Percentiles rank a stretch among this genome's conserved stretches.
phyloP scores from a whole-genome alignment of 2,888 invertebrate species.

The Aleiodes leptofemur region DNA sequence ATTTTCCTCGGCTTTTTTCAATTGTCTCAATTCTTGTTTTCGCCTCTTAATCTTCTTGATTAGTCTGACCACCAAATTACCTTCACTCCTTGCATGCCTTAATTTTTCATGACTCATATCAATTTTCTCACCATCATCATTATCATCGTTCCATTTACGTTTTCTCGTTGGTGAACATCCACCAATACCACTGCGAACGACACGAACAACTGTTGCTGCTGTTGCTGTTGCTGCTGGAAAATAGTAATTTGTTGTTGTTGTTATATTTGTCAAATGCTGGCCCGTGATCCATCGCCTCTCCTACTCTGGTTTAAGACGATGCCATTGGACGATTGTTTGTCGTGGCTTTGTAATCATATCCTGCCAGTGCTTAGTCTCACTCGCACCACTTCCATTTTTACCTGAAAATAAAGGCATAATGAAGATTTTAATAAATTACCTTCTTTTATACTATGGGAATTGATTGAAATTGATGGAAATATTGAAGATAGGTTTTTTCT shows the following conservation, averaged over 20 bases:
- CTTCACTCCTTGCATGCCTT: background rate
- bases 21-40: conserved; percentile 11
- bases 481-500: no score
- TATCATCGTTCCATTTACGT: conserved; percentile 4
- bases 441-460: no score
- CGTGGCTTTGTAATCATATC: conserved; percentile 98
- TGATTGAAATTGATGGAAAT: no score
- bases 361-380: conserved; percentile 98
- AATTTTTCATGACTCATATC: conserved; percentile 14
- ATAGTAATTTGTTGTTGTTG: conserved; percentile 30
- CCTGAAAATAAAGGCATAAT: conserved; percentile 79
- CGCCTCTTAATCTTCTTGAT: conserved; percentile 25
- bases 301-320: conserved; percentile 95
- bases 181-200: conserved; percentile 27
- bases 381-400: conserved; percentile 94
- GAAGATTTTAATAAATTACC: no score
- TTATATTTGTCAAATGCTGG: conserved; percentile 5
- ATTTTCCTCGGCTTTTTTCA: conserved; percentile 13
- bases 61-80: conserved; percentile 19
- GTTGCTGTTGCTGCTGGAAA: conserved; percentile 22
- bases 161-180: conserved; percentile 22
- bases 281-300: conserved; percentile 10
- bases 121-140: conserved; percentile 6
- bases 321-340: conserved; percentile 98
- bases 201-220: conserved; percentile 15